Conservation (phyloP, 2,797 vertebrate genomes). For the Thamnophis elegans region DNA sequence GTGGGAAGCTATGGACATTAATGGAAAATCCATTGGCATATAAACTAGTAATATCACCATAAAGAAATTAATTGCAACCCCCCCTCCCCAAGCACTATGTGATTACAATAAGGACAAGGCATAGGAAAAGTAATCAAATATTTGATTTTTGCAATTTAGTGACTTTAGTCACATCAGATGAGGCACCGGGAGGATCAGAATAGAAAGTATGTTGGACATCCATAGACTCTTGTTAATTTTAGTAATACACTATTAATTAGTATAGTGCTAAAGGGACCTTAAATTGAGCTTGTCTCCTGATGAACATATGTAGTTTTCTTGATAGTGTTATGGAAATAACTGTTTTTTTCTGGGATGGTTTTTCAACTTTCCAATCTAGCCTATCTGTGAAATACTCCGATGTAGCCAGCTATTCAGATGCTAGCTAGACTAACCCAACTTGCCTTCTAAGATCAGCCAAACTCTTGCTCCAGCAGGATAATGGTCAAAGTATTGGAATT, state of each 20-base stretch:
- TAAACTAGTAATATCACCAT: neutral
- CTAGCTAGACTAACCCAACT: neutral
- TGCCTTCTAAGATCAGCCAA: neutral
- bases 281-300: neutral
- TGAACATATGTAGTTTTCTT: neutral
- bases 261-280: neutral
- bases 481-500: neutral
- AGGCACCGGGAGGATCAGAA: neutral
- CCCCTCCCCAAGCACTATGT: neutral
- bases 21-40: neutral
- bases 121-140: neutral
- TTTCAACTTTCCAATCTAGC: neutral
- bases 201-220: neutral
- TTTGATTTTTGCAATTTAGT: neutral
- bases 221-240: neutral
- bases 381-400: neutral
- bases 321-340: neutral
- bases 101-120: neutral
- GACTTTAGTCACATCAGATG: neutral
- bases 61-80: neutral
- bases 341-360: neutral
- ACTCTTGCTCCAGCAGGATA: neutral
- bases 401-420: neutral
- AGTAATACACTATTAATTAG: neutral
- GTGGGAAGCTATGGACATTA: neutral